These are phyloP conservation scores for Oscheius myriophilus DNA, from an alignment of 2,888 invertebrate genomes.

Conservation along the genomic window DNA sequence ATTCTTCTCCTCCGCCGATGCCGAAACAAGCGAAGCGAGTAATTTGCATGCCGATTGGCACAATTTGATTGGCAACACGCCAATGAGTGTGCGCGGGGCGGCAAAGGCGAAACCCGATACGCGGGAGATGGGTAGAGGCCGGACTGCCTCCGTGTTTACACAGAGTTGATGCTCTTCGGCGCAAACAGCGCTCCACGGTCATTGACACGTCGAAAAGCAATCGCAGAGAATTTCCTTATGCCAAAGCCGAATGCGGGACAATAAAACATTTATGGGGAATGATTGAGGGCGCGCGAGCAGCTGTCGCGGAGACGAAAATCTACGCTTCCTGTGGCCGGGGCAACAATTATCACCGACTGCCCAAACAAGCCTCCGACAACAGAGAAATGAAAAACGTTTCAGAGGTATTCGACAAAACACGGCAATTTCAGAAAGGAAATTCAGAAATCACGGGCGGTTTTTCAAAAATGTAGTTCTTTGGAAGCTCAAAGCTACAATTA, in stretches of 20 bases:
- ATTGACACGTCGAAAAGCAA: conserved; percentile 24
- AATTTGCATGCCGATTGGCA: conserved; percentile 17
- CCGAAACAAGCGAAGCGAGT: not conserved
- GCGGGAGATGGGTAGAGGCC: not conserved
- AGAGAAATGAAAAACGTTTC: not conserved
- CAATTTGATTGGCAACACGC: conserved; percentile 14
- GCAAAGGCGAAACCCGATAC: conserved; percentile 12
- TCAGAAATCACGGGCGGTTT: too few species aligned
- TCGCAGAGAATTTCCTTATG: too few species aligned
- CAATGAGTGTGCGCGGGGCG: not conserved
- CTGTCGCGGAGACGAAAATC: conserved; percentile 1
- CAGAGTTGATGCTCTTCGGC: conserved; percentile 14
- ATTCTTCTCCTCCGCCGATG: too few species aligned
- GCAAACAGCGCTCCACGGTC: conserved; percentile 12
- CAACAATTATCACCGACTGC: not conserved
- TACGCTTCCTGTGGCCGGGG: not conserved
- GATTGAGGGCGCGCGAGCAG: conserved; percentile 24
- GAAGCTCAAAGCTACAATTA: too few species aligned
- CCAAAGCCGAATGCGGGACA: not conserved
- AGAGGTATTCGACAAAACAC: too few species aligned
- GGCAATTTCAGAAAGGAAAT: too few species aligned
- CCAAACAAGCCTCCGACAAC: conserved; percentile 1
- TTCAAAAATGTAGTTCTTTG: too few species aligned
- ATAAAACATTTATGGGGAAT: conserved; percentile 27
- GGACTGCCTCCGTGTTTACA: conserved; percentile 11